Base-by-base conservation (phyloP, 2,888 invertebrate genomes). In the Chironomus riparius region DNA sequence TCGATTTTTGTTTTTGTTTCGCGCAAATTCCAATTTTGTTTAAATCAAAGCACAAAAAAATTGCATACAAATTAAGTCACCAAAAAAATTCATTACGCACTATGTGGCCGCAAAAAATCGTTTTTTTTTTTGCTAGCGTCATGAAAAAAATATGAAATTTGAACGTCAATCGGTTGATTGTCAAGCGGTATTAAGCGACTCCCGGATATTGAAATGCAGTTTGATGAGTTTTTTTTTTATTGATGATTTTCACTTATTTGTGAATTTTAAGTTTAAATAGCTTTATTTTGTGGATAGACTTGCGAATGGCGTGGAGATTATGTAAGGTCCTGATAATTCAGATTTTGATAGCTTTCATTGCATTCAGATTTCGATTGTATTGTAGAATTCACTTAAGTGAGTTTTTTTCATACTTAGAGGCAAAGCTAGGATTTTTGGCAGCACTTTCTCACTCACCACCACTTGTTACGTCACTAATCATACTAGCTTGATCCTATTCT, bases 191-290 rank as follows among this genome's bases (percentile, higher is more conserved):
- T 12, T 13, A 1, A 3, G 4, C 22, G 13, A 21, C 65, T 65
- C 65, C 65, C 65, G 65, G 65, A 65, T 65, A 65, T 65, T 65
- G 12, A n/a, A 56, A 56, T 56, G 56, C 56, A 18, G 56, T 56
- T 56, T 56, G 18, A 50, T 56, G 56, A 38, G 1, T 38, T n/a
- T 18, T 56, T 50, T n/a, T 15, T 4, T 56, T 18, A 56, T 56
- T 18, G 56, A 56, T 56, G n/a, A 15, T 0, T 56, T n/a, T n/a
- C 18, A 18, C 18, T 18, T 18, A 1, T 15, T n/a, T 15, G 56
- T 15, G 56, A 56, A 18, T 56, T 56, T n/a, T n/a, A 50, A 50
- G 15, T n/a, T n/a, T n/a, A n/a, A n/a, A n/a, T n/a, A n/a, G n/a
- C n/a, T n/a, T n/a, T n/a, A n/a, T 50, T 50, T 24, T 24, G 22